Conservation (phyloP, 2,797 vertebrate species). For the Poecilia velifera region DNA sequence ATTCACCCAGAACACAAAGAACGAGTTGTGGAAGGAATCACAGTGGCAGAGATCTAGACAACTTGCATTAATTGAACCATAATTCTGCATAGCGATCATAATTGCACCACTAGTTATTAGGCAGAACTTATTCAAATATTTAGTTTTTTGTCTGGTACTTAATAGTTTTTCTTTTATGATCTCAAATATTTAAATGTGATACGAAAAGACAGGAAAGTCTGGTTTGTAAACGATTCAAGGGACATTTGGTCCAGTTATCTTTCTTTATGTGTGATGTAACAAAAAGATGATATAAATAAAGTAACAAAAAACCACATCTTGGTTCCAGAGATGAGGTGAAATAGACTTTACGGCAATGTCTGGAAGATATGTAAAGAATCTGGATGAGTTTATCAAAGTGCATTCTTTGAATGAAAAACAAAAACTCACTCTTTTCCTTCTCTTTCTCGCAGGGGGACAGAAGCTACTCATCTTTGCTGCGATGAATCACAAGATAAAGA, state of each 20-base stretch:
- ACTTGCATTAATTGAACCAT: not conserved
- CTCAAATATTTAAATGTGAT: not conserved
- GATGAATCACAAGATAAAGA: not conserved
- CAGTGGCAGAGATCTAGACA: not conserved
- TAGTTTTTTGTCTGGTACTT: not conserved
- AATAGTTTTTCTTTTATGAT: not conserved
- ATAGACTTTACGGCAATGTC: not conserved
- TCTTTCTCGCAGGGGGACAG: not conserved
- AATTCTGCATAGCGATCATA: not conserved
- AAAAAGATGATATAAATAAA: not conserved
- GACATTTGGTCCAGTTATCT: not conserved
- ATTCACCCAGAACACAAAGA: too few species aligned
- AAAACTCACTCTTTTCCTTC: not conserved
- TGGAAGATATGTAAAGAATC: not conserved
- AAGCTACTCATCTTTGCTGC: not conserved
- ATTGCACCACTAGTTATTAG: not conserved
- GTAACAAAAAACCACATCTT: not conserved
- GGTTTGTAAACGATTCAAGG: not conserved
- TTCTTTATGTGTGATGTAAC: not conserved
- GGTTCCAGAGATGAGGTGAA: not conserved
- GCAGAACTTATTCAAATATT: not conserved
- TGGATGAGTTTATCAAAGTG: not conserved
- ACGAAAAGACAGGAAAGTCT: not conserved
- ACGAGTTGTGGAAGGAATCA: not conserved
- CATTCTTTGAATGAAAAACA: not conserved